Conservation (phyloP, 1,140 invertebrate genomes). For the Drosophila bocki region DNA sequence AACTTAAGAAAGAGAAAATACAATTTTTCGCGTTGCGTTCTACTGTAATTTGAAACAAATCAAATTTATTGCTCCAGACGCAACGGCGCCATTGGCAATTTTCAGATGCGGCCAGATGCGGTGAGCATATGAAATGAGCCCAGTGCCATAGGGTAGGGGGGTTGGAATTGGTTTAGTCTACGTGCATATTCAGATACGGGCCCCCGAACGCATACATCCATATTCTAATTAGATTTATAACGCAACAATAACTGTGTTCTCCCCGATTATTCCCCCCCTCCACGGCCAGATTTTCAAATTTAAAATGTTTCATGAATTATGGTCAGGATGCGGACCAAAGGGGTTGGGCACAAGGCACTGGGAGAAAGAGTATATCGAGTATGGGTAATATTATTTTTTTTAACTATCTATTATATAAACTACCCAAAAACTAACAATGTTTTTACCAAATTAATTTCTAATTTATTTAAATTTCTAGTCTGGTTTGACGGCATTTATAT, state of each 20-base stretch:
- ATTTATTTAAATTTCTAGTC: neutral
- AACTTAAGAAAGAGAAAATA: slow-evolving; percentile 34
- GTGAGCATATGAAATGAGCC: slow-evolving; percentile 78
- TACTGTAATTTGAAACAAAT: slow-evolving; percentile 82
- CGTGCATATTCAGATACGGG: slow-evolving; percentile 57
- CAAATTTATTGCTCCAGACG: slow-evolving; percentile 81
- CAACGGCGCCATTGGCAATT: slow-evolving; percentile 78
- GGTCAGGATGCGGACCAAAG: slow-evolving; percentile 41
- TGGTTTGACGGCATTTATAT: neutral
- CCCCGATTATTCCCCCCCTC: slow-evolving; percentile 8
- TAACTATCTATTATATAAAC: no score
- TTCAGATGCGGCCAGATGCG: slow-evolving; percentile 79
- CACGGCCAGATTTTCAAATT: slow-evolving; percentile 60
- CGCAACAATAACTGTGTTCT: slow-evolving; percentile 65
- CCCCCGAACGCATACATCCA: slow-evolving; percentile 43
- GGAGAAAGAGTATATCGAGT: no score
- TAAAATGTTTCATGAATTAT: slow-evolving; percentile 73
- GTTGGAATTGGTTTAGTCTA: slow-evolving; percentile 44
- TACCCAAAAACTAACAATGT: no score
- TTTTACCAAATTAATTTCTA: neutral
- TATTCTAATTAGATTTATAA: slow-evolving; percentile 82
- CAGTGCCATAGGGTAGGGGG: slow-evolving; percentile 1
- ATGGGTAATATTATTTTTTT: no score
- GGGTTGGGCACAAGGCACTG: slow-evolving; percentile 19
- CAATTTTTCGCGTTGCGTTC: slow-evolving; percentile 69